Conservation (phyloP, 1,140 invertebrate species). For the Choristoneura fumiferana region DNA sequence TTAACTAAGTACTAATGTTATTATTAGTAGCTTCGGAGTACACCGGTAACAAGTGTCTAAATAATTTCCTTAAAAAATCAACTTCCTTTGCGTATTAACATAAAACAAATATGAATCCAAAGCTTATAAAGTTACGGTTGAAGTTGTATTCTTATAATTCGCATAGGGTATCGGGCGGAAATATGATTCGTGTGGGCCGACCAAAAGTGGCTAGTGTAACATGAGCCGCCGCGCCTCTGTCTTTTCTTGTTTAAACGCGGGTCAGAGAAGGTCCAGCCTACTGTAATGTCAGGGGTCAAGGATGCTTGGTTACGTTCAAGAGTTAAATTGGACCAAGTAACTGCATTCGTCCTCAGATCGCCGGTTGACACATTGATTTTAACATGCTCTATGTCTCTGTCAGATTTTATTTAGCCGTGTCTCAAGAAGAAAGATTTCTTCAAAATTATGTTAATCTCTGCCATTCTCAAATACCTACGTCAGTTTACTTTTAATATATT, state of each 20-base stretch:
- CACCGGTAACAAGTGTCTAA: conserved; percentile 7
- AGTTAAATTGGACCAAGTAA: conserved; percentile 70
- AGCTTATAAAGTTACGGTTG: conserved; percentile 29
- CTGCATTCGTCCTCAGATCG: conserved; percentile 52
- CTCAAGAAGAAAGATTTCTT: no score
- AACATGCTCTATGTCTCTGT: not conserved
- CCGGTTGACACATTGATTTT: conserved; percentile 37
- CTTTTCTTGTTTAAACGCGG: conserved; percentile 36
- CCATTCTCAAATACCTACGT: no score
- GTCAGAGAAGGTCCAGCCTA: conserved; percentile 31
- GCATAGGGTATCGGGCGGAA: conserved; percentile 68
- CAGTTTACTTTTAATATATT: no score
- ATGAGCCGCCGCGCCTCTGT: conserved; percentile 37
- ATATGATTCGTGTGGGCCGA: conserved; percentile 54
- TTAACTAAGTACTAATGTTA: no score
- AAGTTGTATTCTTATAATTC: conserved; percentile 32
- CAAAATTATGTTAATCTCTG: no score
- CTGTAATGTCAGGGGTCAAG: conserved; percentile 44
- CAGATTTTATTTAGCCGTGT: no score
- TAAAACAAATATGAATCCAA: conserved; percentile 19
- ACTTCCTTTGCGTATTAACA: conserved; percentile 34
- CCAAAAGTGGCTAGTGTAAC: conserved; percentile 51
- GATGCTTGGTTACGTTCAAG: conserved; percentile 44
- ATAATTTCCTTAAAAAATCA: conserved; percentile 14
- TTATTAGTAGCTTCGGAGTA: no score